Evolutionary conservation across 2,113 vertebrate genomes (phyloP).

Genomic region (Picathartes gymnocephalus): DNA sequence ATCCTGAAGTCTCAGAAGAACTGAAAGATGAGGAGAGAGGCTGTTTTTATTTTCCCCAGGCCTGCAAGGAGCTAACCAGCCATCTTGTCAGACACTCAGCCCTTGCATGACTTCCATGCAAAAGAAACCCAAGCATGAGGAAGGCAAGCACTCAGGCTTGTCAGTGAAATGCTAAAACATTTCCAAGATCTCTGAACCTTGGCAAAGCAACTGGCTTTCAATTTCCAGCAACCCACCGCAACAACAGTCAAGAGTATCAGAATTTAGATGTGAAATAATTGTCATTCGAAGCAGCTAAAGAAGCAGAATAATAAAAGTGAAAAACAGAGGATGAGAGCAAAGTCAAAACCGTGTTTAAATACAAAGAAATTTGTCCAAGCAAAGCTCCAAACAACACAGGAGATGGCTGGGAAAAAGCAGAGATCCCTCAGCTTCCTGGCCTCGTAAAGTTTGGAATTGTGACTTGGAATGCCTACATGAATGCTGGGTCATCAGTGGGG

Average conservation of each 20-base stretch:
- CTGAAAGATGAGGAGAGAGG: neutral
- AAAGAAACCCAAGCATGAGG: neutral
- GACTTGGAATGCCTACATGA: neutral
- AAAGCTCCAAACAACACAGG: neutral
- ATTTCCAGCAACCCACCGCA: neutral
- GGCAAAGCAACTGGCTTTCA: neutral
- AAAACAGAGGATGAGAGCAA: neutral
- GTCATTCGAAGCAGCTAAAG: neutral
- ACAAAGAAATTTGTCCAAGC: neutral
- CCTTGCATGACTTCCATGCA: neutral
- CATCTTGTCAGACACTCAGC: neutral
- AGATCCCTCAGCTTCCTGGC: neutral
- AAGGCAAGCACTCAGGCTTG: neutral
- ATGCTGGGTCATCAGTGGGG: neutral
- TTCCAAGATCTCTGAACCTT: constrained; percentile 10
- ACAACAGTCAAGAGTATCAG: neutral
- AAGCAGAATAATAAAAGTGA: neutral
- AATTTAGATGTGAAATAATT: neutral
- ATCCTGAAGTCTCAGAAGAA: neutral
- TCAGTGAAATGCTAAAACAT: neutral
- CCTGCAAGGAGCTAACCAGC: neutral
- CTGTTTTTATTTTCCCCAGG: neutral
- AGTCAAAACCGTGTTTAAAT: neutral
- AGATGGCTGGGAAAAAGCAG: neutral
- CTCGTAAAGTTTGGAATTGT: neutral